Evolutionary conservation across 2,888 invertebrate genomes (phyloP).

Genomic region (Drosophila suboccidentalis): DNA sequence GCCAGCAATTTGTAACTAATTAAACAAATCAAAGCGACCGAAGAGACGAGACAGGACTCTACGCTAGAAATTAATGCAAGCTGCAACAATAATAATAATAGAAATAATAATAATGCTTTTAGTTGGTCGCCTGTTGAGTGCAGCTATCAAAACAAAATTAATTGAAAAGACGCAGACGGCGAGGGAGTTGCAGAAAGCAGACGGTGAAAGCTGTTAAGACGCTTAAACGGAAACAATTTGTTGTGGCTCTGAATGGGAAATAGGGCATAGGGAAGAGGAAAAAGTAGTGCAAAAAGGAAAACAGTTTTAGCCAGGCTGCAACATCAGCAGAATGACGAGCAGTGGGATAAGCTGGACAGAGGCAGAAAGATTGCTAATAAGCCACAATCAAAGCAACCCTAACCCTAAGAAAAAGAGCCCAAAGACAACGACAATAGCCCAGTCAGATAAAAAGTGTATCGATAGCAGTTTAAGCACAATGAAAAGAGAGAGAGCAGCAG

Average conservation of each 20-base stretch:
- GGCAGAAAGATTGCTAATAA: constrained; percentile 69
- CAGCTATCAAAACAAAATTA: constrained; percentile 43
- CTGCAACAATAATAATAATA: constrained; percentile 18
- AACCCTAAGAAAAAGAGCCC: constrained; percentile 10
- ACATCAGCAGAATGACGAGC: constrained; percentile 51
- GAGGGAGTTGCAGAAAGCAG: neutral
- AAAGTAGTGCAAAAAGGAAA: constrained; percentile 24
- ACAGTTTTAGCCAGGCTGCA: constrained; percentile 19
- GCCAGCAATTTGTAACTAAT: constrained; percentile 17
- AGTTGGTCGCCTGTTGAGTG: constrained; percentile 18
- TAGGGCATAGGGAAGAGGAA: neutral
- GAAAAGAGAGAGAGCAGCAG: constrained; percentile 24
- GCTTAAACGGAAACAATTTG: constrained; percentile 53
- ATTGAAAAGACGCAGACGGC: constrained; percentile 30
- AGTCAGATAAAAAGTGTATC: constrained; percentile 64
- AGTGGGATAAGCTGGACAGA: constrained; percentile 25
- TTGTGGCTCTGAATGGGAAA: constrained; percentile 25
- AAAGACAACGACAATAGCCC: constrained; percentile 49
- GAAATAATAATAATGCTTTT: constrained; percentile 16
- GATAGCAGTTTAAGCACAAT: constrained; percentile 63
- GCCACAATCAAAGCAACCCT: constrained; percentile 46
- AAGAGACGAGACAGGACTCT: neutral
- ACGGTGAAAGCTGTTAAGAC: constrained; percentile 15
- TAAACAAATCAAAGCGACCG: constrained; percentile 1
- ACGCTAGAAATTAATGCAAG: constrained; percentile 5